Percentiles rank a stretch among this genome's conserved stretches.
phyloP scores from a whole-genome alignment of 2,113 vertebrate genomes.

The Callionymus lyra region DNA sequence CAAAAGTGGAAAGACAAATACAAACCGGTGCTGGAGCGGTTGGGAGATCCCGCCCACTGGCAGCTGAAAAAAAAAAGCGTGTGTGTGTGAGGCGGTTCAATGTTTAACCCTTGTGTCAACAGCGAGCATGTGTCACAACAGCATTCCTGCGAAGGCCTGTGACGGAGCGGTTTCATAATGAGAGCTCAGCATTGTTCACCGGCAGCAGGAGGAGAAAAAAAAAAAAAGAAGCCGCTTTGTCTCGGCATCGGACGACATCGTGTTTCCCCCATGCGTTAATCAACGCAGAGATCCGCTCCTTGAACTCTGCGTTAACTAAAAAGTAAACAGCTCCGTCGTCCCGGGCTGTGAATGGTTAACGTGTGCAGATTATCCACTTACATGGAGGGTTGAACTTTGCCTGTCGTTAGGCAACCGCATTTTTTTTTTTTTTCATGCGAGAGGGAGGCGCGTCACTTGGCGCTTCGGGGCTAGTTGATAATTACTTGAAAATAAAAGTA shows the following conservation, averaged over 20 bases:
- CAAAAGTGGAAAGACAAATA: constrained; percentile 45
- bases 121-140: constrained; percentile 53
- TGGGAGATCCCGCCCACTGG: constrained; percentile 48
- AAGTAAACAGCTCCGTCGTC: constrained; percentile 11
- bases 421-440: constrained; percentile 33
- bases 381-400: constrained; percentile 42
- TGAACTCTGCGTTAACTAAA: constrained; percentile 24
- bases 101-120: constrained; percentile 63
- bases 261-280: constrained; percentile 43
- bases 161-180: constrained; percentile 54
- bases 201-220: not conserved
- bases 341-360: constrained; percentile 54
- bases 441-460: constrained; percentile 6
- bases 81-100: constrained; percentile 37
- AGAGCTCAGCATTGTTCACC: constrained; percentile 15
- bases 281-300: constrained; percentile 7
- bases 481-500: constrained; percentile 5
- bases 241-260: constrained; percentile 15
- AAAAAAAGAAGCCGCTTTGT: constrained; percentile 39
- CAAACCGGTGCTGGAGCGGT: constrained; percentile 33
- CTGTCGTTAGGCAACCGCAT: constrained; percentile 29
- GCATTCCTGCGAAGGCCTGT: constrained; percentile 57
- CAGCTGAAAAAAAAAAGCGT: constrained; percentile 28
- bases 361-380: constrained; percentile 4
- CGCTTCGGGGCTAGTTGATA: constrained; percentile 27